Percentiles rank a stretch among this genome's conserved stretches.
Evolutionary conservation across 2,888 invertebrate species (phyloP).

Genomic region (Cyrtodaria siliqua): DNA sequence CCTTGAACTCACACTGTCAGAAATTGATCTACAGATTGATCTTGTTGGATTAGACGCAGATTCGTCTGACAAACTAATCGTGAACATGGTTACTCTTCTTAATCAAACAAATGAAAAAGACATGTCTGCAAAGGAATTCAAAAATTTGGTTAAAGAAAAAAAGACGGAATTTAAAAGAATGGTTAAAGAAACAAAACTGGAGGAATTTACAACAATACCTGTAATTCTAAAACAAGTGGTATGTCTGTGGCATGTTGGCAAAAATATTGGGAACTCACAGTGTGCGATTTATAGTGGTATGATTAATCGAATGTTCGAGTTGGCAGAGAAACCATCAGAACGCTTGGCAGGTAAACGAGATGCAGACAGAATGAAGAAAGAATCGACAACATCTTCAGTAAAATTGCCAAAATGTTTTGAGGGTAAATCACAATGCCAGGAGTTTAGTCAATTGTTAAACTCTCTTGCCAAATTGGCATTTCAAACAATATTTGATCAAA

Average conservation of each 20-base stretch:
- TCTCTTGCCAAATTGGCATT: not conserved
- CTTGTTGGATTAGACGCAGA: too few species aligned
- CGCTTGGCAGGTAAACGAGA: too few species aligned
- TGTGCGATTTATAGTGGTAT: constrained; percentile 9
- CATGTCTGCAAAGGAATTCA: too few species aligned
- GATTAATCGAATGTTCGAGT: not conserved
- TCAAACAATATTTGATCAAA: not conserved
- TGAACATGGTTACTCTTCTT: too few species aligned
- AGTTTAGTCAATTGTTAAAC: not conserved
- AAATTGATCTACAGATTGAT: too few species aligned
- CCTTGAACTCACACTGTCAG: too few species aligned
- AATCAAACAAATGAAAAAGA: too few species aligned
- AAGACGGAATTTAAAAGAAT: too few species aligned
- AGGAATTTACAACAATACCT: not conserved
- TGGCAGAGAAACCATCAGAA: not conserved
- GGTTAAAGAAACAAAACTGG: too few species aligned
- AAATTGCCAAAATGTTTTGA: not conserved
- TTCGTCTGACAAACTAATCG: too few species aligned
- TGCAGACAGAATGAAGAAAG: not conserved
- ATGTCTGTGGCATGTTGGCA: constrained; percentile 18
- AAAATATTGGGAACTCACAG: not conserved
- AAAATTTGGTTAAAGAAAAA: too few species aligned
- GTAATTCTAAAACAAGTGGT: constrained; percentile 16
- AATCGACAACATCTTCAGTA: not conserved
- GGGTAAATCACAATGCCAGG: not conserved